Base-by-base conservation (phyloP, 2,888 invertebrate genomes). In the Sepiola atlantica region DNA sequence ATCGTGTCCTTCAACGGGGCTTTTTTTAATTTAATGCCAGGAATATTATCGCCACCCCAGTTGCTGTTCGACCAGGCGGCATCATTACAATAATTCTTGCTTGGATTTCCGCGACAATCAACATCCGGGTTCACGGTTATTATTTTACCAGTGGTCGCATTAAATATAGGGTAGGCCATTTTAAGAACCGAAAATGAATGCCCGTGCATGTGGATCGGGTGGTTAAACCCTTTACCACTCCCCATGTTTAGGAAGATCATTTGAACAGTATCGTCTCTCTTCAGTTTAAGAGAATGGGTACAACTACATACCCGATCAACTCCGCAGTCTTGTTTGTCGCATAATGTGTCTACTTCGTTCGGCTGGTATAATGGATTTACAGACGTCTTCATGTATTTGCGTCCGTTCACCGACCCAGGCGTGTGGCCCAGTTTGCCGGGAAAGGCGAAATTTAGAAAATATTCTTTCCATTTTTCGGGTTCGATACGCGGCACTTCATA, bases 191-290 rank as follows among this genome's bases (percentile, higher is more conserved):
- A 95, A 94, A 97, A 97, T 10, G 96, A 96, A 94, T 97, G 96
- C 0, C 97, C 97, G 93, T 97, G 97, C 95, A 97, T 95, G 94
- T 97, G 97, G 28, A 97, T 95, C 0, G 96, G 96, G 94, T 97
- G 97, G n/a, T 96, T 95, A 95, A 95, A 96, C 3, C 96, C 96
- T 93, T 95, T 95, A 16, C 97, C 97, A 0, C 21, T 94, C 2
- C 96, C 97, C 95, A 96, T 95, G 94, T 96, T 96, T 57, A 96
- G 92, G 57, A 97, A 94, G 4, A 97, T 95, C 94, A 97, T 95
- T 94, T 97, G 97, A 14, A 96, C 95, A 0, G 96, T 96, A 92
- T 96, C 95, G 6, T 95, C 95, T 91, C 95, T 94, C 2, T 96
- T 94, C 28, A 96, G 95, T 18, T 95, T 93, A 24, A 96, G 35